phyloP scores from a whole-genome alignment of 2,888 invertebrate species.

The Noctua janthe region DNA sequence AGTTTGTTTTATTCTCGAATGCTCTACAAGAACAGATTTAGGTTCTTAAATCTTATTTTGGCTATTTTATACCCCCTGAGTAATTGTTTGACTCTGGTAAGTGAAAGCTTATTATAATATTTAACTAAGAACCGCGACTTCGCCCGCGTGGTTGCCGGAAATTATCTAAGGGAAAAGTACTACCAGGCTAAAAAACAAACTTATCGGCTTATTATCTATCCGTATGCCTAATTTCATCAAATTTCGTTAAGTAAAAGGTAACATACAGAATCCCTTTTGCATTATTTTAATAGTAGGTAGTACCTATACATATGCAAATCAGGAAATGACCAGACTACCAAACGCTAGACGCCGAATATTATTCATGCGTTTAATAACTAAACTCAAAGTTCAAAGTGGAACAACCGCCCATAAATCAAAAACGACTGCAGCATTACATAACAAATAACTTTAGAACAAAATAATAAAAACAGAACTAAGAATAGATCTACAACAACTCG shows the following conservation, averaged over 20 bases:
- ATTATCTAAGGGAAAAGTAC: neutral
- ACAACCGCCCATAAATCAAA: conserved; percentile 19
- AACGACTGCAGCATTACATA: conserved; percentile 4
- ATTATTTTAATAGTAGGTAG: neutral
- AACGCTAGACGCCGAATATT: neutral
- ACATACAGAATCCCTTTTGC: neutral
- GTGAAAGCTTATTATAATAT: neutral
- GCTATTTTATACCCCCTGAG: neutral
- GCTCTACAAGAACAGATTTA: neutral
- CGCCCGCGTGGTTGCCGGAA: neutral
- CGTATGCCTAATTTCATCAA: neutral
- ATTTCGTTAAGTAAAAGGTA: neutral
- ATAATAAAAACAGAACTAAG: conserved; percentile 28
- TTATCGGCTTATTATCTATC: neutral
- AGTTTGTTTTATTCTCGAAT: neutral
- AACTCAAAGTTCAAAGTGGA: conserved; percentile 13
- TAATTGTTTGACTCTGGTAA: neutral
- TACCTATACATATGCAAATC: too few species aligned
- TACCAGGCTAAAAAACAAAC: neutral
- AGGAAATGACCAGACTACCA: neutral
- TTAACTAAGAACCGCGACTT: neutral
- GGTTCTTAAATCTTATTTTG: neutral
- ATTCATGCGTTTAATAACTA: neutral
- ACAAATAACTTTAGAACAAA: conserved; percentile 12
- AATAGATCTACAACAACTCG: conserved; percentile 35